A percentile compares a stretch with the other conserved stretches of the same genome.
Conservation (phyloP, 2,113 vertebrate species). For the Ascaphus truei region DNA sequence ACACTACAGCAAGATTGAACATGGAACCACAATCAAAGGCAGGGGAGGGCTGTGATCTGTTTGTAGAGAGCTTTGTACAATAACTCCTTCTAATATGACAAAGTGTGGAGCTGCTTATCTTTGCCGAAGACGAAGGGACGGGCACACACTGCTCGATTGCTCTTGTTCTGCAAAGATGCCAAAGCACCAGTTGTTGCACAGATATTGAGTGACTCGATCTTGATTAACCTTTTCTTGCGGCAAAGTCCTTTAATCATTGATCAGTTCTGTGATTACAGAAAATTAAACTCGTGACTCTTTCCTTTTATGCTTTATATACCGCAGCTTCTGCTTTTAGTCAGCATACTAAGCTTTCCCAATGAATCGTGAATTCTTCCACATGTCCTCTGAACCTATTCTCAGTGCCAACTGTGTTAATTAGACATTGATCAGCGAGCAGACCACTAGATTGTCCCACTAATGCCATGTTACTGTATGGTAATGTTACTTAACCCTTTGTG, state of each 20-base stretch:
- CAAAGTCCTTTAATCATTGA: slow-evolving; percentile 25
- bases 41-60: neutral
- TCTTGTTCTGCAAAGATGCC: neutral
- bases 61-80: neutral
- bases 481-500: too few species aligned
- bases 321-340: too few species aligned
- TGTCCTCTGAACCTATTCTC: too few species aligned
- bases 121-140: neutral
- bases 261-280: slow-evolving; percentile 7
- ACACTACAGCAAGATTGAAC: neutral
- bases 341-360: too few species aligned
- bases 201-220: neutral
- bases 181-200: neutral
- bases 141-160: neutral
- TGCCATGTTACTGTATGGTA: too few species aligned
- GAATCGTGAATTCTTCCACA: too few species aligned
- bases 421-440: too few species aligned
- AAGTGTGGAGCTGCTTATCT: neutral
- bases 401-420: too few species aligned
- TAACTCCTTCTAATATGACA: slow-evolving; percentile 13
- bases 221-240: slow-evolving; percentile 10
- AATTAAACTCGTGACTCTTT: slow-evolving; percentile 15
- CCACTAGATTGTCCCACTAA: too few species aligned
- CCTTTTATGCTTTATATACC: neutral
- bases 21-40: slow-evolving; percentile 3